Base-by-base conservation (phyloP, 1,140 invertebrate species). In the Trachymyrmex cornetzi region DNA sequence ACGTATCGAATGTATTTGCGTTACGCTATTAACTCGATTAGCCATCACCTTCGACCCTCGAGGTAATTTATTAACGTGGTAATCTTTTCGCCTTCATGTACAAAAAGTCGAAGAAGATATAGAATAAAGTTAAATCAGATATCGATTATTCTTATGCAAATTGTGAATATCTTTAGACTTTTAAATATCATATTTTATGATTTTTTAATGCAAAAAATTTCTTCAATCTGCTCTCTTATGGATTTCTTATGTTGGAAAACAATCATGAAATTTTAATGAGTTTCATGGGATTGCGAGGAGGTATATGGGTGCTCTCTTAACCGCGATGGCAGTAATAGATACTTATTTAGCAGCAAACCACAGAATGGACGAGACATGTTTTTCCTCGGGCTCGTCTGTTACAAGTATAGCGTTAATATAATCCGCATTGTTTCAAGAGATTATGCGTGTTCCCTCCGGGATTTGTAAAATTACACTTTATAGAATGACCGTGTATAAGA, bases 381-480 rank as follows among this genome's bases (percentile, higher is more conserved):
- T 84, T 84, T 75, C 34, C 24, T 61, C 55, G 27, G n/a, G 9
- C 69, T 61, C 38, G 27, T 38, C 27, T 81, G 66, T 81, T 69
- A 67, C n/a, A 55, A 48, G 55, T 48, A 48, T 34, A 61, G 38
- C 66, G 79, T 44, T 38, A 61, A 16, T 74, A 16, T 84, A 75
- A 63, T 14, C 24, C 19, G 16, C n/a, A n/a, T 71, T 81, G 79
- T 81, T 81, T 84, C 75, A 75, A 84, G 69, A 84, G 80, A 84
- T 84, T 84, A 75, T 48, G 53, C 3, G 38, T 61, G 38, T 24
- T 61, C 55, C 44, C 55, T 48, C 12, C 22, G 69, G 38, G 69
- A 84, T 75, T 59, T 74, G 80, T 61, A 82, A 74, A 84, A 84
- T 84, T 75, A 75, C 55, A 74, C 55, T 84, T 84, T 75, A 75